Evolutionary conservation across 1,140 invertebrate genomes (phyloP), one percentile per base, ranked within the genome.

Genomic region (Drosophila melanica): DNA sequence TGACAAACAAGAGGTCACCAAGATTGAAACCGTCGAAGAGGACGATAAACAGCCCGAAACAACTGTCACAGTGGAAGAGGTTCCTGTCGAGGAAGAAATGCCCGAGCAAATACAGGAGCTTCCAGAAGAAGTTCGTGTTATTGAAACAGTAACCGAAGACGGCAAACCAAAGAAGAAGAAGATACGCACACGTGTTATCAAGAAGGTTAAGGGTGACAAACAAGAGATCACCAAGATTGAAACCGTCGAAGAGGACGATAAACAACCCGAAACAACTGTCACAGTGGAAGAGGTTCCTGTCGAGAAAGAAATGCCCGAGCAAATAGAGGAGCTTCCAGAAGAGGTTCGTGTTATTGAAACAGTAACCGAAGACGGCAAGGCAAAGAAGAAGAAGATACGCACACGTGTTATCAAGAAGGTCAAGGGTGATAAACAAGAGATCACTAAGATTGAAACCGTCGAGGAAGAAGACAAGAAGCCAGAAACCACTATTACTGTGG

Each of bases 391-490:
- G n/a, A 90, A 90, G 12, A 82, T 81, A 0, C 91, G 82, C 8
- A 92, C 92, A 16, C 87, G 90, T 1, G 69, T 92, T 0, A 90
- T 91, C 7, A 90, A 92, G 54, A 93, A 91, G 74, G 71, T 91
- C 0, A 92, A 87, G 35, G 92, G 91, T 4, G 81, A 89, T 1
- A 91, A 89, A 12, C 72, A 93, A 79, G 89, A 92, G 73, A 72
- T 92, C 1, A 93, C 90, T 0, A 90, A 91, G 48, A 92, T 93
- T 39, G 91, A 93, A 44, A 93, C 92, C 0, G 76, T 93, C 3
- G 92, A 93, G 72, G 92, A 93, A 69, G 90, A 92, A 7, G 90
- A 91, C 23, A 90, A 92, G 63, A 59, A 90, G 16, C 90, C 92
- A 2, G 78, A 92, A 65, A 92, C 86, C 4, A 91, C 77, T 37